Conservation (phyloP, 2,113 vertebrate genomes). For the Cromileptes altivelis region DNA sequence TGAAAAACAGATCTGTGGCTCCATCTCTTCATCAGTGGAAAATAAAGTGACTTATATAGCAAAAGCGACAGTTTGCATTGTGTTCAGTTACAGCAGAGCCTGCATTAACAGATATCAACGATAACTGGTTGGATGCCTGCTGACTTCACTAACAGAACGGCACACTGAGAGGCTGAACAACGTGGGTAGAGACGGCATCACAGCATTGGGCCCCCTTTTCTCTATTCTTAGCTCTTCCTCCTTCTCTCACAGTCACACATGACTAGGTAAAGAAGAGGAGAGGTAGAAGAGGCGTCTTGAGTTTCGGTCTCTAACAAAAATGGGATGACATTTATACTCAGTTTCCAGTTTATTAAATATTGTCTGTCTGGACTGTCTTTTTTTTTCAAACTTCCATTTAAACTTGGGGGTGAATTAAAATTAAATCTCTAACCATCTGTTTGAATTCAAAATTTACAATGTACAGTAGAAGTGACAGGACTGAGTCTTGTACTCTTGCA, state of each 20-base stretch:
- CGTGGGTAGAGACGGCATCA: conserved; percentile 68
- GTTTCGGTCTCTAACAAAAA: conserved; percentile 29
- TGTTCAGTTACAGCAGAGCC: conserved; percentile 11
- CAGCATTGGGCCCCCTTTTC: conserved; percentile 59
- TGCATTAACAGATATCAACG: conserved; percentile 25
- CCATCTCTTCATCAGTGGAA: conserved; percentile 6
- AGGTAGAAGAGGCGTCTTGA: conserved; percentile 49
- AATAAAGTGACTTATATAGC: background rate
- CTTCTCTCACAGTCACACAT: conserved; percentile 75
- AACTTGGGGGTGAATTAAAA: background rate
- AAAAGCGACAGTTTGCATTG: conserved; percentile 8
- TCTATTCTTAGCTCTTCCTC: conserved; percentile 79
- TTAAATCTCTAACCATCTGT: conserved; percentile 1
- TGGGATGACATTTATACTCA: background rate
- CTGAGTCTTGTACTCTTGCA: background rate
- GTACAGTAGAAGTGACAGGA: background rate
- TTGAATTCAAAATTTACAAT: background rate
- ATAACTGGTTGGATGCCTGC: conserved; percentile 44
- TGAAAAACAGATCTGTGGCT: conserved; percentile 24
- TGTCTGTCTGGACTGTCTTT: background rate
- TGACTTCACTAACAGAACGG: conserved; percentile 44
- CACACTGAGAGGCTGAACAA: conserved; percentile 43
- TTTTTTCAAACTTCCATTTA: background rate
- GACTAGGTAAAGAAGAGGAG: conserved; percentile 56
- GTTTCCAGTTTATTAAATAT: conserved; percentile 13